A percentile compares a stretch with the other conserved stretches of the same genome.
Evolutionary conservation across 2,797 vertebrate species (phyloP).

Genomic region (Epinephelus coioides): DNA sequence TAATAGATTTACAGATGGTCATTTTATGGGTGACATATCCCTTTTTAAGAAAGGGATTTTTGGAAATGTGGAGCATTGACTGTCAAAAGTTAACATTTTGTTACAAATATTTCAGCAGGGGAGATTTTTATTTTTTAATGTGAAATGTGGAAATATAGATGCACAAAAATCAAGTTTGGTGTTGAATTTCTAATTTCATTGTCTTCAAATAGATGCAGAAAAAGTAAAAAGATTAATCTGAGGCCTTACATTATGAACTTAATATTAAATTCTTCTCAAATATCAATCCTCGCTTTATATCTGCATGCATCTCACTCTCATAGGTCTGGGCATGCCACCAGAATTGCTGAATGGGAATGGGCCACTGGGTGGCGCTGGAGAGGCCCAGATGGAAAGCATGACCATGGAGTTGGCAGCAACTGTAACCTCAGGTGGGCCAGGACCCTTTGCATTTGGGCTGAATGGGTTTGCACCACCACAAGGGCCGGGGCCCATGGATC

Average conservation of each 20-base stretch:
- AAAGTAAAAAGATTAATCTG: background rate
- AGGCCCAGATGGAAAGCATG: slow-evolving; percentile 91
- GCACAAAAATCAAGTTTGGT: background rate
- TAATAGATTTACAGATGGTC: no score
- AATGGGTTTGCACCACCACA: slow-evolving; percentile 86
- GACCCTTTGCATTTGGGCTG: slow-evolving; percentile 92
- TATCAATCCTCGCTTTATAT: background rate
- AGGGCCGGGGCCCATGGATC: slow-evolving; percentile 78
- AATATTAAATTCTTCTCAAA: no score
- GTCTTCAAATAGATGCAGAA: background rate
- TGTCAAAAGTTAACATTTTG: background rate
- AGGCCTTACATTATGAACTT: background rate
- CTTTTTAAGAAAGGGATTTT: background rate
- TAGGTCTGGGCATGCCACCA: slow-evolving; percentile 78
- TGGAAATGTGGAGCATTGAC: background rate
- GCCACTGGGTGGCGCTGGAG: slow-evolving; percentile 80
- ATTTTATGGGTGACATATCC: no score
- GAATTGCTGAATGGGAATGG: slow-evolving; percentile 80
- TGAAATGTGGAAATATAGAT: background rate
- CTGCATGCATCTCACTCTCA: background rate
- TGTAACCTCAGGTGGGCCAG: slow-evolving; percentile 96
- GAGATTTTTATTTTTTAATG: background rate
- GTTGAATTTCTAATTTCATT: background rate
- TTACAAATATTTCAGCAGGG: background rate
- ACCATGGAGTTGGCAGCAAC: slow-evolving; percentile 89